Evolutionary conservation across 2,888 invertebrate genomes (phyloP), one percentile per base, ranked within the genome.

Genomic region (Agrotis clavis): DNA sequence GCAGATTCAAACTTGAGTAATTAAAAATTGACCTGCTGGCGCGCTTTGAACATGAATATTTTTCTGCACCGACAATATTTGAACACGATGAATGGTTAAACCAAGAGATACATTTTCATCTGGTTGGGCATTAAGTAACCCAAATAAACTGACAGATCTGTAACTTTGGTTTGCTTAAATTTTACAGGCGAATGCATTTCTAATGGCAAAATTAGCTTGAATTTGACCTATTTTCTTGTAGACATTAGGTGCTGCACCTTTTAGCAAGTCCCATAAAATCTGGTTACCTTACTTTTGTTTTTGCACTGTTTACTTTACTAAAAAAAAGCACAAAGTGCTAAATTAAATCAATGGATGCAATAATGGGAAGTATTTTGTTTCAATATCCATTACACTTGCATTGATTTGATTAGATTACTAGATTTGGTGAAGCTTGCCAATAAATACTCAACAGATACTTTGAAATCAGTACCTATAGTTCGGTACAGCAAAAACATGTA

Each of bases 121-220:
- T 61, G 51, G 56, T 57, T 61, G 18, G 54, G n/a, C 30, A 69
- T 60, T 82, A 62, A 64, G 68, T 82, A 65, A 69, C 73, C 67
- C 50, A 67, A 78, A 80, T 64, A 51, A n/a, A 72, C 60, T 45
- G 64, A 67, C 53, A 66, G 60, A 25, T 51, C 45, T 64, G 63
- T 41, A 60, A 60, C 59, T 56, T 41, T 67, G 60, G 45, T 65
- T 72, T 50, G 57, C 53, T 30, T 64, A 70, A 69, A 80, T 79
- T 69, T 82, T 74, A 79, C 74, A 69, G 64, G 64, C 41, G 51
- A 63, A 59, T 73, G 70, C 62, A 79, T 85, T 79, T 57, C 62
- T 73, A 71, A 66, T 57, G 47, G 51, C 9, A 48, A 53, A 25
- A 77, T 74, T 63, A 50, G 63, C 66, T 64, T 47, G 56, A 57